Evolutionary conservation across 2,113 vertebrate genomes (phyloP), one percentile per base, ranked within the genome.

Genomic region (Tetraodon nigroviridis): DNA sequence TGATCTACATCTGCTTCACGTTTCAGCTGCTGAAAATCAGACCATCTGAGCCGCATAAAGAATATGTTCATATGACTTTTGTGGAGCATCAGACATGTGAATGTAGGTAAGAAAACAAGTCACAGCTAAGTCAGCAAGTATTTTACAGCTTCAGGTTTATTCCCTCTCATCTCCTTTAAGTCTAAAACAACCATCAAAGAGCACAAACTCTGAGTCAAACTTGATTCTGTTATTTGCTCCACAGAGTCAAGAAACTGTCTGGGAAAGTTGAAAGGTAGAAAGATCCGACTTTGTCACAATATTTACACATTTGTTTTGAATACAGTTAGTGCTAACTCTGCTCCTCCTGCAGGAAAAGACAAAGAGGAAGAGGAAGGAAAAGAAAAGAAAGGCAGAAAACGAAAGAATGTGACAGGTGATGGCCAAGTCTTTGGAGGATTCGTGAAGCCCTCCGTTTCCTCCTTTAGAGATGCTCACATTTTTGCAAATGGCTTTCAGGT

Each of bases 61-160:
- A 90, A 81, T 92, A 92, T 82, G 88, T 92, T 73, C 87, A 91
- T 81, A 91, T 90, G 90, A 89, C 84, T 7, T 92, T 92, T 88
- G 86, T 90, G 85, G 90, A 91, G 85, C 90, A 92, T 71, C 86
- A 84, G 86, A 87, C 87, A 87, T 92, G 90, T 92, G 89, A 90
- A 90, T 92, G 90, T 90, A 92, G 90, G 90, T 92, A 91, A 91
- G 90, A 85, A 71, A 76, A 70, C 49, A 51, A 65, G 17, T 56
- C 59, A 48, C 24, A 20, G 57, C 12, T 3, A 24, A 47, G 41
- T 46, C 15, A 46, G 44, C 44, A 46, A 46, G n/a, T 46, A 46
- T 46, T 46, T 37, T 37, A 37, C 32, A 37, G 32, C 32, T 12
- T 3, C 32, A 37, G 8, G 7, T 10, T 37, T 8, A 37, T 37